Evolutionary conservation across 2,888 invertebrate genomes (phyloP).

Genomic region (Drosophila sordidapex): DNA sequence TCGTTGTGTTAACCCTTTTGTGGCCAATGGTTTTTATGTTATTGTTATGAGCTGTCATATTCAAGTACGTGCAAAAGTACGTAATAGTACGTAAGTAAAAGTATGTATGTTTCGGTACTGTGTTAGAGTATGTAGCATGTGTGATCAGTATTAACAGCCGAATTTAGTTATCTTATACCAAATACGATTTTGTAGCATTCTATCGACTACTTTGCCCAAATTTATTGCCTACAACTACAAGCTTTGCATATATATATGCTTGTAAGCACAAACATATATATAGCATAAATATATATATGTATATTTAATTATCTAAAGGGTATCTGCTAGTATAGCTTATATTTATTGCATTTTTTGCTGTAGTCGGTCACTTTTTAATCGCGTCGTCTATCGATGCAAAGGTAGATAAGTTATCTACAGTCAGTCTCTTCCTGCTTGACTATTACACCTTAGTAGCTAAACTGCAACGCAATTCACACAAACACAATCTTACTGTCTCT

Average conservation of each 20-base stretch:
- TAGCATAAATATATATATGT: no score
- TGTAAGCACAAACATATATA: neutral
- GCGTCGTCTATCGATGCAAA: conserved; percentile 28
- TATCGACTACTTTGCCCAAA: neutral
- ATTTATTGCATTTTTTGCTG: neutral
- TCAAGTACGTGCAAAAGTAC: neutral
- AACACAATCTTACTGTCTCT: neutral
- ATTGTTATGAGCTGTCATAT: neutral
- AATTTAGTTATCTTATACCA: neutral
- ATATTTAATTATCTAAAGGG: neutral
- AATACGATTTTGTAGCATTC: neutral
- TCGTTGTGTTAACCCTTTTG: conserved; percentile 13
- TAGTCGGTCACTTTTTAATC: conserved; percentile 27
- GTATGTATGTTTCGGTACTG: neutral
- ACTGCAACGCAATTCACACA: conserved; percentile 45
- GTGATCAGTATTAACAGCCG: neutral
- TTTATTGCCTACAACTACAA: neutral
- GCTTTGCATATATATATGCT: neutral
- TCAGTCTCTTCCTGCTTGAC: neutral
- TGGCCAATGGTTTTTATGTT: conserved; percentile 15
- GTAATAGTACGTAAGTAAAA: neutral
- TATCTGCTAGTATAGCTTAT: neutral
- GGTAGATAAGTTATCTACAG: conserved; percentile 42
- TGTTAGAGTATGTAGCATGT: neutral
- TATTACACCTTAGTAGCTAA: conserved; percentile 28